phyloP scores from a whole-genome alignment of 2,113 vertebrate species.

The Zosterops japonicus region DNA sequence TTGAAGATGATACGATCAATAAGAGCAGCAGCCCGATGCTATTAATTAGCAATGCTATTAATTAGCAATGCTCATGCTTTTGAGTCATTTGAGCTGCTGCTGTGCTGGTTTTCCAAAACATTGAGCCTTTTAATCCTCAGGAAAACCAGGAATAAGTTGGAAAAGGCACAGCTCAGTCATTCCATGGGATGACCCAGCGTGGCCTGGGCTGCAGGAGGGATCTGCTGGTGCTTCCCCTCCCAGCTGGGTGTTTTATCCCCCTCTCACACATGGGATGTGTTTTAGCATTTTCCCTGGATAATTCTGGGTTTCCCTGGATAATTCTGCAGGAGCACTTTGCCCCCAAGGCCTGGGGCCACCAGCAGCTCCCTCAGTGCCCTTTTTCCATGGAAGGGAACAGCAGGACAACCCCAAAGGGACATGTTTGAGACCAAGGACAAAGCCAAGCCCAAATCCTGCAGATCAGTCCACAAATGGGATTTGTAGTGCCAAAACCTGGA shows the following conservation, averaged over 20 bases:
- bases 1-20: neutral
- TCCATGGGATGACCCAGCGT: neutral
- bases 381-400: neutral
- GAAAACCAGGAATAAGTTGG: neutral
- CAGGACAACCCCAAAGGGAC: neutral
- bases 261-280: rapidly evolving
- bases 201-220: neutral
- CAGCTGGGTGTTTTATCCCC: neutral
- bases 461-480: neutral
- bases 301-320: neutral
- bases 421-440: rapidly evolving
- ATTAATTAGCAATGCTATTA: neutral
- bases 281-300: neutral
- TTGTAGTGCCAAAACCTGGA: neutral
- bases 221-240: neutral
- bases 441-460: neutral
- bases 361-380: neutral
- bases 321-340: rapidly evolving
- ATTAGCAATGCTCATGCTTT: neutral
- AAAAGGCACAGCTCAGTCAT: neutral
- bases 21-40: neutral
- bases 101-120: neutral
- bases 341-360: neutral
- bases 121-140: neutral
- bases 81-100: neutral